A percentile compares a stretch with the other conserved stretches of the same genome.
phyloP scores from a whole-genome alignment of 2,797 vertebrate species.

The Scomberomorus guttatus region DNA sequence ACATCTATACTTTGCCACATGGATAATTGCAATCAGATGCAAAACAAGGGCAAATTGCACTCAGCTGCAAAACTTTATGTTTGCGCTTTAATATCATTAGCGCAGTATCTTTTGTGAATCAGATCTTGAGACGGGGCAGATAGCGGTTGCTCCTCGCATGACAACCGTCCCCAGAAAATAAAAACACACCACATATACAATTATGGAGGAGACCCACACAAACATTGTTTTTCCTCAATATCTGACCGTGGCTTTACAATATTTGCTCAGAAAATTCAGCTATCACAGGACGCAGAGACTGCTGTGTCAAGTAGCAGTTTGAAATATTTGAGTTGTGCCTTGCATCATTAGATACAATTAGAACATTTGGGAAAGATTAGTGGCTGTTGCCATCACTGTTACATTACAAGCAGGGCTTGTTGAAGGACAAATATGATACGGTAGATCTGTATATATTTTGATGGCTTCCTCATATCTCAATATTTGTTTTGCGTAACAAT shows the following conservation, averaged over 20 bases:
- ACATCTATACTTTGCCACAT: no score
- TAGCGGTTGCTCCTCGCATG: no score
- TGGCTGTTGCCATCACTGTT: background rate
- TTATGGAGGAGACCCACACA: background rate
- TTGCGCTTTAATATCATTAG: no score
- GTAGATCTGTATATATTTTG: background rate
- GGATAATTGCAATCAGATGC: no score
- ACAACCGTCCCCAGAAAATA: no score
- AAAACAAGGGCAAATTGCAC: no score
- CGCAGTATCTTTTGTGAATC: no score
- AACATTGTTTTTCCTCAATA: background rate
- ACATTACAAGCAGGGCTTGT: background rate
- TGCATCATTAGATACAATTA: background rate
- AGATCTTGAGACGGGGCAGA: no score
- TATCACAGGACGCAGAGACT: background rate
- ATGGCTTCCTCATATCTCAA: background rate
- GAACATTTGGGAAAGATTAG: conserved; percentile 3
- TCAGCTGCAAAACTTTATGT: no score
- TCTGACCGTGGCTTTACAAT: background rate
- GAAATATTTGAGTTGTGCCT: conserved; percentile 1
- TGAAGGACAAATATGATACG: background rate
- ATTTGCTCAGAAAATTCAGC: background rate
- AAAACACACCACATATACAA: no score
- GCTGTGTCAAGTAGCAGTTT: background rate
- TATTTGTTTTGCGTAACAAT: background rate